Evolutionary conservation across 2,113 vertebrate species (phyloP).

Genomic region (Cygnus buccinator): DNA sequence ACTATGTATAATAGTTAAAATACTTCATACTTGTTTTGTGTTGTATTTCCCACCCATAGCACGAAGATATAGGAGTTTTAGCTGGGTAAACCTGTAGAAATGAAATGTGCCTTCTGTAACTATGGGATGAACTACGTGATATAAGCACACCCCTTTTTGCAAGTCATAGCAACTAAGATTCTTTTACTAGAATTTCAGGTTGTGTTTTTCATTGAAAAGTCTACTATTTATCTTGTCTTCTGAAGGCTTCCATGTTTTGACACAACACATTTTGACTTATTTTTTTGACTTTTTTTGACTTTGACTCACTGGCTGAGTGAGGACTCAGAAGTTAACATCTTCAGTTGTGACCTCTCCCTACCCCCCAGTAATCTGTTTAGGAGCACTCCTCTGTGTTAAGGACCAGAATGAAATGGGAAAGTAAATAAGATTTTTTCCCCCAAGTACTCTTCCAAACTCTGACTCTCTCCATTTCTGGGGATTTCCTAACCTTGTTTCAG

Average conservation of each 20-base stretch:
- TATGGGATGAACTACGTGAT: not conserved
- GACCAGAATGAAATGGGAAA: not conserved
- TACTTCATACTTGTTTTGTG: not conserved
- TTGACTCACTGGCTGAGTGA: not conserved
- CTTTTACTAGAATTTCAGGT: not conserved
- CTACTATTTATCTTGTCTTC: not conserved
- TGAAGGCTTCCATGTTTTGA: not conserved
- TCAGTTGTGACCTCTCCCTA: not conserved
- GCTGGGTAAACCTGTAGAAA: not conserved
- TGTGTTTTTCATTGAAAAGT: not conserved
- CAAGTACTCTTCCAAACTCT: too few species aligned
- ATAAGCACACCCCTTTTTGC: not conserved
- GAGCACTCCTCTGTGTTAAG: not conserved
- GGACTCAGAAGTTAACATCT: not conserved
- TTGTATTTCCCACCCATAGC: not conserved
- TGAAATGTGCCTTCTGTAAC: not conserved
- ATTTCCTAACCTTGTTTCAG: too few species aligned
- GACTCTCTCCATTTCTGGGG: too few species aligned
- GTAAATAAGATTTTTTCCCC: too few species aligned
- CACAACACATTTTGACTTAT: not conserved
- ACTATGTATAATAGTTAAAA: not conserved
- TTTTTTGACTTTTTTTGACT: not conserved
- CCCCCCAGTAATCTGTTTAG: not conserved
- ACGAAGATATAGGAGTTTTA: not conserved
- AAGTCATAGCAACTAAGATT: not conserved